These are phyloP conservation scores for Plecturocebus donacophilus DNA, from an alignment of 2,113 vertebrate species.

Conservation along the genomic window DNA sequence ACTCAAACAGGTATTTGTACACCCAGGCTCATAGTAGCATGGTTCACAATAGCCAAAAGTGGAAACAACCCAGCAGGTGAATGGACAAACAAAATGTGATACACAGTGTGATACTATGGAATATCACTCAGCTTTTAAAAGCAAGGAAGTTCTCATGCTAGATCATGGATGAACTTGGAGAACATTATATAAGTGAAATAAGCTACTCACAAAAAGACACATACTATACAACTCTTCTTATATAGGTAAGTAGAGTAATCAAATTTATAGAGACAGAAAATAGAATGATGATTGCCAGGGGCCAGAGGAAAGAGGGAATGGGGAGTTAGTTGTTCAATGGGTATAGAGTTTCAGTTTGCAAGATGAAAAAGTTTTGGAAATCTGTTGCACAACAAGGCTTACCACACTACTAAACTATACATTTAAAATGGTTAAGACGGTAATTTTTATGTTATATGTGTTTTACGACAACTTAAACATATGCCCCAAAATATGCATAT, in stretches of 20 bases:
- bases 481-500: neutral
- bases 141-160: neutral
- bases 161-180: neutral
- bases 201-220: neutral
- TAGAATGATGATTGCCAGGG: neutral
- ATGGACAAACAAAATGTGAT: neutral
- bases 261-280: neutral
- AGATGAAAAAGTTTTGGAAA: neutral
- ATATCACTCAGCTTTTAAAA: neutral
- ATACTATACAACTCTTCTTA: neutral
- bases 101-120: too few species aligned
- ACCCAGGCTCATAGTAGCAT: neutral
- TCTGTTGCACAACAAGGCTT: neutral
- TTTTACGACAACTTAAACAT: neutral
- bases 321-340: neutral
- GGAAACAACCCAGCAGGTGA: neutral
- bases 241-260: neutral
- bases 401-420: neutral
- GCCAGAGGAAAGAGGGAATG: fast-evolving
- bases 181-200: neutral
- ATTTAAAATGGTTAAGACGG: neutral
- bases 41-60: neutral
- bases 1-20: neutral
- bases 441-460: neutral
- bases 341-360: neutral